These are phyloP conservation scores for Phasia obesa DNA, from an alignment of 2,888 invertebrate genomes.

Conservation along the genomic window DNA sequence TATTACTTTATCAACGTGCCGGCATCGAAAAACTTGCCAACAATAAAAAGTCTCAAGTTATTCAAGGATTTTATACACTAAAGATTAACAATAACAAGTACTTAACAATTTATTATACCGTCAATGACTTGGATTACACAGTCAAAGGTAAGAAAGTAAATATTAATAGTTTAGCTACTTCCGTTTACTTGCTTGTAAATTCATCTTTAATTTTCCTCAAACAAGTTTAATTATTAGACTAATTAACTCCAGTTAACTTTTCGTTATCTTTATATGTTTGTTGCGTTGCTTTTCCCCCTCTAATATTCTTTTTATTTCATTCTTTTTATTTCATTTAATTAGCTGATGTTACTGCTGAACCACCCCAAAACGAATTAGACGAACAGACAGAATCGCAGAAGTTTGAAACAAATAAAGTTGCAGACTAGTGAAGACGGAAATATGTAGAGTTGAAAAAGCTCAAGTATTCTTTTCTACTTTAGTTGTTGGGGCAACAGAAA, in stretches of 20 bases:
- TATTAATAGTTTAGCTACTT: background rate
- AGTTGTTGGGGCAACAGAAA: constrained; percentile 17
- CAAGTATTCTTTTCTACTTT: background rate
- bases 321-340: constrained; percentile 51
- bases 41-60: constrained; percentile 45
- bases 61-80: constrained; percentile 71
- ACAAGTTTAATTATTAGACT: constrained; percentile 51
- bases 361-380: constrained; percentile 73
- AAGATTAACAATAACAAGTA: constrained; percentile 72
- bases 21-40: constrained; percentile 64
- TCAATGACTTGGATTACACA: constrained; percentile 76
- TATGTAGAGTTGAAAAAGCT: background rate
- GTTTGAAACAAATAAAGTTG: constrained; percentile 5
- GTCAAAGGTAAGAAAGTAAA: constrained; percentile 71
- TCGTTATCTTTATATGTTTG: constrained; percentile 21
- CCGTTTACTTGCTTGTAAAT: background rate
- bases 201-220: background rate
- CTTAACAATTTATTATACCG: constrained; percentile 75
- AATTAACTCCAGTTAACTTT: constrained; percentile 51
- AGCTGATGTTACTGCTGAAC: constrained; percentile 75
- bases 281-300: background rate
- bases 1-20: constrained; percentile 74
- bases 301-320: constrained; percentile 31
- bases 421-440: constrained; percentile 3
- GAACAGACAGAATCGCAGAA: constrained; percentile 24